A percentile compares a stretch with the other conserved stretches of the same genome.
These are phyloP conservation scores for Cataglyphis albicans DNA, from an alignment of 2,888 invertebrate species.

Conservation along the genomic window DNA sequence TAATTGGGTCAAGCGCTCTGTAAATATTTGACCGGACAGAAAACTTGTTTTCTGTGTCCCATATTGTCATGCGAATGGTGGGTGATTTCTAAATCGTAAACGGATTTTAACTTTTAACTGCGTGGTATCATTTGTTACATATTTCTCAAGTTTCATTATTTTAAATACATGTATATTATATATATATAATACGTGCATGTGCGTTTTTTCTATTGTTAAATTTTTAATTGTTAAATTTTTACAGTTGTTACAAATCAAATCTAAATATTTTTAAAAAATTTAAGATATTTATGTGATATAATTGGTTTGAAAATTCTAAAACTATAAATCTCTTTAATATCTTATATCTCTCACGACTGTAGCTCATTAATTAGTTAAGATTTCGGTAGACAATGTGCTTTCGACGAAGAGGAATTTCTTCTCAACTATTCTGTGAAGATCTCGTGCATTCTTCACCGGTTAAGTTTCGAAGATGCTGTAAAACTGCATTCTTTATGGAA, in stretches of 20 bases:
- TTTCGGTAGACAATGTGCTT: conserved; percentile 26
- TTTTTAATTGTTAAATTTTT: conserved; percentile 2
- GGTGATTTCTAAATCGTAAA: background rate
- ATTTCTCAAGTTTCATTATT: conserved; percentile 25
- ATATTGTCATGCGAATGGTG: conserved; percentile 20
- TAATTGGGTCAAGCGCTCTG: conserved; percentile 81
- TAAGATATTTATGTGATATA: background rate
- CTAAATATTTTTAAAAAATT: background rate
- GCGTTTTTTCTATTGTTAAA: background rate
- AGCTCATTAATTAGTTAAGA: conserved; percentile 33
- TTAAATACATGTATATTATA: background rate
- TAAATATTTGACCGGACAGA: conserved; percentile 79
- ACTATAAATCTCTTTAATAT: background rate
- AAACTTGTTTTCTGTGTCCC: conserved; percentile 54
- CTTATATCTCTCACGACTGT: too few relatives aligned
- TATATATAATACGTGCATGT: background rate
- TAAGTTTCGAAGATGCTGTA: conserved; percentile 18
- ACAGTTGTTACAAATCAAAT: background rate
- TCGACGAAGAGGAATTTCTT: conserved; percentile 36
- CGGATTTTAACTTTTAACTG: conserved; percentile 12
- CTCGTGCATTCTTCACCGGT: conserved; percentile 26
- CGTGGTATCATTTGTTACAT: conserved; percentile 12
- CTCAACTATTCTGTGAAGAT: background rate
- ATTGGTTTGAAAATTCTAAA: background rate
- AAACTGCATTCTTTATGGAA: conserved; percentile 52